Conservation (phyloP, 2,797 vertebrate genomes). For the Holocentrus rufus region DNA sequence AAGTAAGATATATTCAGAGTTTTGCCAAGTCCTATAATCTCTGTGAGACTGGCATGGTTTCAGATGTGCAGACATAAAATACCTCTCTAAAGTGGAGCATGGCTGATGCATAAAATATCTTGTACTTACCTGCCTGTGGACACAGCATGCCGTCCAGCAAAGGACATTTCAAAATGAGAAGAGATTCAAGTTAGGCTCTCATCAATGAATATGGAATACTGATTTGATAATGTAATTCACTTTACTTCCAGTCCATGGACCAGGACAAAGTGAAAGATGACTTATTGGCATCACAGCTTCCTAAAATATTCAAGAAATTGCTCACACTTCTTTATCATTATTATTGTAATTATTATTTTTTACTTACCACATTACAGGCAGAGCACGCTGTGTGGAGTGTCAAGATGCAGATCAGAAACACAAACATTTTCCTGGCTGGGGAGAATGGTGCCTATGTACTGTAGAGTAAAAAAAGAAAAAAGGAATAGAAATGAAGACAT, state of each 20-base stretch:
- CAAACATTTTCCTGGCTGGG: constrained; percentile 66
- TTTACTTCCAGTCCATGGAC: no score
- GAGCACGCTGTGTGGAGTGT: constrained; percentile 56
- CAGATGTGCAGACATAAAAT: constrained; percentile 22
- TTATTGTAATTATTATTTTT: background rate
- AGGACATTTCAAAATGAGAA: background rate
- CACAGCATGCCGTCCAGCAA: background rate
- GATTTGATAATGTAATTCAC: no score
- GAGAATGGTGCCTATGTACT: background rate
- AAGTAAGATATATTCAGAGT: constrained; percentile 30
- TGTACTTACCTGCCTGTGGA: constrained; percentile 72
- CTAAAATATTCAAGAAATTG: background rate
- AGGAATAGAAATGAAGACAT: background rate
- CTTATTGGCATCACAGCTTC: background rate
- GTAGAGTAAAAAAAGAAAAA: background rate
- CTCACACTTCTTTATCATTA: background rate
- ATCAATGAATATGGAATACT: background rate
- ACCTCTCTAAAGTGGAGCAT: constrained; percentile 3
- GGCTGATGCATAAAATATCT: background rate
- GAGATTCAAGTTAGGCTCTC: constrained; percentile 11
- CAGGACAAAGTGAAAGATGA: background rate
- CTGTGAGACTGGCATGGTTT: constrained; percentile 19
- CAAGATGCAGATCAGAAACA: constrained; percentile 55
- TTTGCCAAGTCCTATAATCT: constrained; percentile 44
- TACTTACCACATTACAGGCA: constrained; percentile 67